A percentile compares a stretch with the other conserved stretches of the same genome.
These are phyloP conservation scores for Ambastaia sidthimunki DNA, from an alignment of 2,797 vertebrate species.

Conservation along the genomic window DNA sequence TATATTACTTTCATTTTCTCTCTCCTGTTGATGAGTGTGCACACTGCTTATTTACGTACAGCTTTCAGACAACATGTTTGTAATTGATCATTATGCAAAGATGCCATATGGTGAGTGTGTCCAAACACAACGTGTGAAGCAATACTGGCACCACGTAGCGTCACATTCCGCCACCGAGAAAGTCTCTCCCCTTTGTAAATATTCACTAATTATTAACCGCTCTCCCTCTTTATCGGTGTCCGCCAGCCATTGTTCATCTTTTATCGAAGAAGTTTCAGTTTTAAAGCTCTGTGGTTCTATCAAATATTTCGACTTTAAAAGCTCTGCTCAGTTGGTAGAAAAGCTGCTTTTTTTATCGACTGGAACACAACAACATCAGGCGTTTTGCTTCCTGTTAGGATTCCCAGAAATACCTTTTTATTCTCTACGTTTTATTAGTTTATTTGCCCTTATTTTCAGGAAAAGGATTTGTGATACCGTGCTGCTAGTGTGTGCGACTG, in stretches of 20 bases:
- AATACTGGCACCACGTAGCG: constrained; percentile 49
- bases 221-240: constrained; percentile 22
- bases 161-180: constrained; percentile 35
- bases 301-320: constrained; percentile 6
- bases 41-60: constrained; percentile 41
- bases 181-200: constrained; percentile 30
- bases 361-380: no score
- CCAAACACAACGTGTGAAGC: constrained; percentile 45
- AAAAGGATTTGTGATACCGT: not conserved
- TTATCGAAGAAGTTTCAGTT: not conserved
- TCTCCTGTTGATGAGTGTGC: constrained; percentile 22
- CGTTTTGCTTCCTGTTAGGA: not conserved
- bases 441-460: not conserved
- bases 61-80: constrained; percentile 52
- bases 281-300: not conserved
- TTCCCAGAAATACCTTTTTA: not conserved
- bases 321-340: not conserved
- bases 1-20: constrained; percentile 14
- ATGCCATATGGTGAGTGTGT: constrained; percentile 56
- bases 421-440: not conserved
- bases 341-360: not conserved
- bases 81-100: constrained; percentile 54
- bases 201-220: constrained; percentile 8
- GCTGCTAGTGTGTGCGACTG: not conserved
- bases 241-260: constrained; percentile 32